These are phyloP conservation scores for Elysia chlorotica DNA, from an alignment of 1,140 invertebrate species.

Conservation along the genomic window DNA sequence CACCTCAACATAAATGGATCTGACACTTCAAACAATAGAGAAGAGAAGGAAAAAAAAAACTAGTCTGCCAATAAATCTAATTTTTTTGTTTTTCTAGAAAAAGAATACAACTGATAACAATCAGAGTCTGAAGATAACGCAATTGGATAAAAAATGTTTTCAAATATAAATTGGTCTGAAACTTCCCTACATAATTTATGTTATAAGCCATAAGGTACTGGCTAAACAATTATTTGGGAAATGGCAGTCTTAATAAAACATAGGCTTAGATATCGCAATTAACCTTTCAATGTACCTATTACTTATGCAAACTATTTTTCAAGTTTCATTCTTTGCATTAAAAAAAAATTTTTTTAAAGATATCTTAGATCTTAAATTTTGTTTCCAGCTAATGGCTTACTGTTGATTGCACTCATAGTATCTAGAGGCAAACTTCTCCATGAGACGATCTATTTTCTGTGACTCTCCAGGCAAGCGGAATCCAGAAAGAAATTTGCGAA, in stretches of 20 bases:
- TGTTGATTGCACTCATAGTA: constrained; percentile 98
- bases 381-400: too few relatives aligned
- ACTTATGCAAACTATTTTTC: neutral
- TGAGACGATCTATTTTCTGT: constrained; percentile 98
- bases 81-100: neutral
- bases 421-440: constrained; percentile 99
- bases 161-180: neutral
- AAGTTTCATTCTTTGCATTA: neutral
- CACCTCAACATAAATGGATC: too few relatives aligned
- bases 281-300: neutral
- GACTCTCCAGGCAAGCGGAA: constrained; percentile 98
- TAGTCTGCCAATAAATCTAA: neutral
- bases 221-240: too few relatives aligned
- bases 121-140: neutral
- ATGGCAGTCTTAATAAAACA: too few relatives aligned
- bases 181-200: too few relatives aligned
- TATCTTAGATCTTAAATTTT: too few relatives aligned
- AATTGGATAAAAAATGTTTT: neutral
- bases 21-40: too few relatives aligned
- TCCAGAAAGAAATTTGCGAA: constrained; percentile 92
- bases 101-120: neutral
- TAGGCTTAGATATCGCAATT: too few relatives aligned
- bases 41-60: neutral
- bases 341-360: too few relatives aligned
- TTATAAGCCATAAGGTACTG: too few relatives aligned